phyloP scores from a whole-genome alignment of 2,113 vertebrate genomes.

The Parus major region DNA sequence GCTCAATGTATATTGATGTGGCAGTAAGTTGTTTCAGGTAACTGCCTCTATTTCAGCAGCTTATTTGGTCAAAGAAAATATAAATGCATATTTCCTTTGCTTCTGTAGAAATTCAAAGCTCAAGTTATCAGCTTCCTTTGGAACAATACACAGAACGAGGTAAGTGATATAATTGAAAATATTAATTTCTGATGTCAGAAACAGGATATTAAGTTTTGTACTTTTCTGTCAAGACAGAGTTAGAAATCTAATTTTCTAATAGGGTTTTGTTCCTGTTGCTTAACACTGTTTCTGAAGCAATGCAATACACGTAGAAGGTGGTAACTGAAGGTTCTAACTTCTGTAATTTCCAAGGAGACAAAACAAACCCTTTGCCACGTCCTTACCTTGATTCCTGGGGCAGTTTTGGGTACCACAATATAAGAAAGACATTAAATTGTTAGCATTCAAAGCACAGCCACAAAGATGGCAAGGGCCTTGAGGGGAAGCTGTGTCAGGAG shows the following conservation, averaged over 20 bases:
- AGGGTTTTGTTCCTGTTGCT: not conserved
- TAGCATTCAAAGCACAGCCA: rapidly evolving
- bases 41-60: not conserved
- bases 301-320: not conserved
- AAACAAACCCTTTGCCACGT: too few species aligned
- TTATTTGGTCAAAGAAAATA: not conserved
- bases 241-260: not conserved
- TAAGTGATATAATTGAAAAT: constrained; percentile 31
- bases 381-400: rapidly evolving
- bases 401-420: not conserved
- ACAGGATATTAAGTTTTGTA: not conserved
- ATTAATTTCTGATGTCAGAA: not conserved
- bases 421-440: not conserved
- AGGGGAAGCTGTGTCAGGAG: not conserved
- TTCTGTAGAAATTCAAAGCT: constrained; percentile 85
- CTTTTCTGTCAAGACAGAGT: not conserved
- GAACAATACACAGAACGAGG: constrained; percentile 85
- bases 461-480: not conserved
- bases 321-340: not conserved
- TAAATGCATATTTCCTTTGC: not conserved
- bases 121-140: constrained; percentile 89
- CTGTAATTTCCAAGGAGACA: not conserved
- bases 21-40: not conserved
- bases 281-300: not conserved
- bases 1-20: not conserved